Base-by-base conservation (phyloP, 35 echinoderm and acorn worm species). In the Apostichopus parvimensis region DNA sequence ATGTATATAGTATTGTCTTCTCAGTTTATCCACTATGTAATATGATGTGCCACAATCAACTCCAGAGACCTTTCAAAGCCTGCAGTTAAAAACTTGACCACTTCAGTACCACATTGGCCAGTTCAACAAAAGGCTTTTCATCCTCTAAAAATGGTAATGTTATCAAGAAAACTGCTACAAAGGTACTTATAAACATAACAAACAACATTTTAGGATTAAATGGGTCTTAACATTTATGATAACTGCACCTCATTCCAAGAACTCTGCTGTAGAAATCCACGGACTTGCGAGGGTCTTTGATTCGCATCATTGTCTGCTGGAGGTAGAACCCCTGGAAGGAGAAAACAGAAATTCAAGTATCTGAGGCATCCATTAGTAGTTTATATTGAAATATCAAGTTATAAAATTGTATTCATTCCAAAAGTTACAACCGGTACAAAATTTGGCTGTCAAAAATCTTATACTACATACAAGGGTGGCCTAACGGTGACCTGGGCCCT, bases 221-320 rank as follows among this genome's bases (percentile, higher is more conserved):
- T 8, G 57, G 6, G 11, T 60, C 57, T 8, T 78, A 78, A 86
- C 8, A 45, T 28, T 28, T 80, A 81, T 17, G 62, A 83, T 6
- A 18, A 61, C 23, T 87, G 64, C 87, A 98, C 97, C 97, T 95
- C 97, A 98, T 98, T 82, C 97, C 97, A 25, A 98, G 78, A 53
- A 98, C 94, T 81, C 93, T 94, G 6, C 92, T 94, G 71, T 98
- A 98, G 87, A 98, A 98, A 64, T 98, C 93, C 28, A 98, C 76
- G 0, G 94, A 95, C 61, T 88, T 94, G 66, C 88, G 90, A 13
- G 97, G 97, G 59, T 98, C 94, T 82, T 95, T 94, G 54, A 98
- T 87, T 75, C 97, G 54, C 86, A 94, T 87, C 97, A 98, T 98
- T 56, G 97, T 98, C 87, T 98, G 97, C 73, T 98, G 97, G 83